Evolutionary conservation across 23 tunicate species (phyloP), one percentile per base, ranked within the genome.

Genomic region (Phallusia fumigata): DNA sequence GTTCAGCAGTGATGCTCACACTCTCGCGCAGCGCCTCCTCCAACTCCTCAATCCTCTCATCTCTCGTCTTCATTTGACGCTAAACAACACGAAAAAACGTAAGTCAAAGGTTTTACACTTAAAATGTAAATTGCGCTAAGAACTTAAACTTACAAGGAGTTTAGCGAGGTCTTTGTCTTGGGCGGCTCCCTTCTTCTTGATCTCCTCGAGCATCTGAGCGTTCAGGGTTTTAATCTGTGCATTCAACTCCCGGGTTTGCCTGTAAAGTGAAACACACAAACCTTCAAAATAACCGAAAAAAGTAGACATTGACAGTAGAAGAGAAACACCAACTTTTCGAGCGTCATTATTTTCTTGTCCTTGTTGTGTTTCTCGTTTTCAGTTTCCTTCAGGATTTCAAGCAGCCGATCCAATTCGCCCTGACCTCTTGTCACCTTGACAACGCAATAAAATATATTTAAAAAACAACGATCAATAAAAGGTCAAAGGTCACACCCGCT

Each of bases 11-110:
- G 47, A 89, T 89, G 65, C 80, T 85, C 31, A 94, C 90, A 74
- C 98, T 94, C 89, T 94, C 93, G 18, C 89, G 76, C 36, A 94
- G 85, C 0, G 98, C 98, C 65, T 90, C 90, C 65, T 94, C 98
- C 65, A 94, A 76, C 44, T 94, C 98, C 8, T 94, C 98, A 21
- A 94, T 82, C 34, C 98, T 52, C n/a, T 79, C 86, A 31, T 86
- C 93, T 53, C 83, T 89, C 33, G 31, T 58, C 49, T 91, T 85
- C 58, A 94, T 53, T 65, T 94, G 88, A 33, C 76, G 35, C 95
- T 90, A 64, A 40, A 40, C 47, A 40, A 40, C 47, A 40, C 47
- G 10, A 10, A 40, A 40, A 40, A 40, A 40, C n/a, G n/a, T n/a
- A n/a, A n/a, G n/a, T n/a, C n/a, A n/a, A 3, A 40, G 47, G 47